phyloP scores from a whole-genome alignment of 2,797 vertebrate species.

The Smutsia gigantea region DNA sequence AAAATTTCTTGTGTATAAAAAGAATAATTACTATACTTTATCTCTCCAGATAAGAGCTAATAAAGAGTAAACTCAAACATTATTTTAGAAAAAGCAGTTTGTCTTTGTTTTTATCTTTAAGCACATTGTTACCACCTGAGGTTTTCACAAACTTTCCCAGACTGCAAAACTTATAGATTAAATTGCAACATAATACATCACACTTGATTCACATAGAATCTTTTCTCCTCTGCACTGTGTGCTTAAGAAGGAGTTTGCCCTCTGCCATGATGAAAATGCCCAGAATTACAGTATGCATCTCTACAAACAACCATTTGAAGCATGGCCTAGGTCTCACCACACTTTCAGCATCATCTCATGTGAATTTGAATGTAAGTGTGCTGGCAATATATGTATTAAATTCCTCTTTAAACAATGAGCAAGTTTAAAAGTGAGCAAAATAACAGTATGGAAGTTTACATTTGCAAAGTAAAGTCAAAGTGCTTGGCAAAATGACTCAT shows the following conservation, averaged over 20 bases:
- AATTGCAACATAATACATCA: neutral
- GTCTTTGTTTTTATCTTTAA: constrained; percentile 14
- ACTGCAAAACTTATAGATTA: neutral
- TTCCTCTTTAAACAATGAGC: neutral
- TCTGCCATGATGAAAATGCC: neutral
- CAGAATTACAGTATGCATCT: neutral
- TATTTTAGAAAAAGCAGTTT: constrained; percentile 23
- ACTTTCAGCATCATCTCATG: neutral
- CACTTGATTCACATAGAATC: neutral
- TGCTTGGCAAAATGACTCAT: neutral
- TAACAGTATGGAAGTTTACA: neutral
- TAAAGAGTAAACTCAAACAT: neutral
- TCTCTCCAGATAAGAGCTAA: constrained; percentile 33
- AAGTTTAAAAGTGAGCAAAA: neutral
- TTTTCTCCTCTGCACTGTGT: neutral
- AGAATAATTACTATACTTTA: neutral
- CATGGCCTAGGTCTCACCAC: neutral
- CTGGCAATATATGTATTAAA: neutral
- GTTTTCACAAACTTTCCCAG: neutral
- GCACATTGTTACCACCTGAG: neutral
- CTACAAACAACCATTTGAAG: neutral
- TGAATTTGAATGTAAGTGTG: neutral
- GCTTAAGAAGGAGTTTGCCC: neutral
- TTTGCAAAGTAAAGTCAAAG: constrained; percentile 1
- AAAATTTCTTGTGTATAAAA: neutral